These are phyloP conservation scores for Epizoanthus rinbou DNA, from an alignment of 92 coral and sea anemone species.

Conservation along the genomic window DNA sequence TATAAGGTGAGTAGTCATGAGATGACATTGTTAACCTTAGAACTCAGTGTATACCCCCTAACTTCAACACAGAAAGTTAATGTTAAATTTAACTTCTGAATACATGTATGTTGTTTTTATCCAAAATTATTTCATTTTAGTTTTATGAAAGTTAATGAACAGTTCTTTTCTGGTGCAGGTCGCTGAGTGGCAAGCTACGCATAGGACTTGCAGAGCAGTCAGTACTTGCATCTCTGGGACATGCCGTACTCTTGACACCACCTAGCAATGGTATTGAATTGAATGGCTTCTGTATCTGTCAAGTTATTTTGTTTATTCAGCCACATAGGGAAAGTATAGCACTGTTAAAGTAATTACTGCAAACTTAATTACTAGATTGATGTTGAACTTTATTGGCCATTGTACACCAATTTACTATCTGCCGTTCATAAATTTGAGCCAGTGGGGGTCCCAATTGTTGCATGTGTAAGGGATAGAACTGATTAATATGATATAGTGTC, in stretches of 20 bases:
- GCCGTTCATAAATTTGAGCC: background rate
- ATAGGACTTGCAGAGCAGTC: slow-evolving; percentile 99
- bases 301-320: background rate
- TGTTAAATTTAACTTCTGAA: background rate
- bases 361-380: background rate
- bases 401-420: background rate
- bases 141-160: too few relatives aligned
- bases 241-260: slow-evolving; percentile 92
- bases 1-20: slow-evolving; percentile 62
- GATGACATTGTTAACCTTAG: too few relatives aligned
- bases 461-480: too few relatives aligned
- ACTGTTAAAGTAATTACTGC: background rate
- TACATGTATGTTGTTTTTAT: background rate
- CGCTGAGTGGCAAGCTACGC: slow-evolving; percentile 92
- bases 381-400: background rate
- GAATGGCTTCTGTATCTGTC: too few relatives aligned
- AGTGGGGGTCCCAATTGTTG: background rate
- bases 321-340: background rate
- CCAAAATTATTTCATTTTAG: background rate
- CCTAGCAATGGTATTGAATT: slow-evolving; percentile 77
- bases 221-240: slow-evolving; percentile 86
- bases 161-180: slow-evolving; percentile 54
- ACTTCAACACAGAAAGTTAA: too few relatives aligned
- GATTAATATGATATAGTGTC: too few relatives aligned
- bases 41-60: too few relatives aligned